These are phyloP conservation scores for Eleginops maclovinus DNA, from an alignment of 2,113 vertebrate species.

Conservation along the genomic window DNA sequence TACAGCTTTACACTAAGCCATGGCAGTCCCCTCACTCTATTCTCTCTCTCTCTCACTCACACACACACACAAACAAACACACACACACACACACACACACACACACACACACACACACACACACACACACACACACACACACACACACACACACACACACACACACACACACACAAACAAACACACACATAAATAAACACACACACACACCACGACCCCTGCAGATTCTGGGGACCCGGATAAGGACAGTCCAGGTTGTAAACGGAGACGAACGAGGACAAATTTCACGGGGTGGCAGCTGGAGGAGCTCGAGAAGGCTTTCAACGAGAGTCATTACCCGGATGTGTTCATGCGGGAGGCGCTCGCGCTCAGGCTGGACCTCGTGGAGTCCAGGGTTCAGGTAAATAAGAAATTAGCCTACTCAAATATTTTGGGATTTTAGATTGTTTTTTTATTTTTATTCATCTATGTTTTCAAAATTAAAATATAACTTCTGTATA, in stretches of 20 bases:
- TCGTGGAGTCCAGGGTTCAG: constrained; percentile 98
- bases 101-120: background rate
- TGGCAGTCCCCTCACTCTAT: constrained; percentile 19
- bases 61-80: background rate
- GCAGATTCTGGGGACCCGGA: constrained; percentile 94
- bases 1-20: constrained; percentile 19
- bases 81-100: constrained; percentile 12
- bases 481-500: background rate
- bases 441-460: too few relatives aligned
- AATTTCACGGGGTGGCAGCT: constrained; percentile 99
- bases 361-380: constrained; percentile 94
- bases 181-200: constrained; percentile 14
- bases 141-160: constrained; percentile 4
- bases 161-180: background rate
- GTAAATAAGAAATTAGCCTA: constrained; percentile 84
- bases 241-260: constrained; percentile 98
- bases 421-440: too few relatives aligned
- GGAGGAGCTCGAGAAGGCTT: constrained; percentile 97
- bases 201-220: constrained; percentile 22
- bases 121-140: constrained; percentile 8
- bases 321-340: constrained; percentile 98
- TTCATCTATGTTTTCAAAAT: too few relatives aligned
- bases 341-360: constrained; percentile 99
- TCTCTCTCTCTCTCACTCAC: constrained; percentile 5
- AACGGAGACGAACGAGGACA: constrained; percentile 95